Evolutionary conservation across 2,797 vertebrate species (phyloP), one percentile per base, ranked within the genome.

Genomic region (Philypnodon macrostomus): DNA sequence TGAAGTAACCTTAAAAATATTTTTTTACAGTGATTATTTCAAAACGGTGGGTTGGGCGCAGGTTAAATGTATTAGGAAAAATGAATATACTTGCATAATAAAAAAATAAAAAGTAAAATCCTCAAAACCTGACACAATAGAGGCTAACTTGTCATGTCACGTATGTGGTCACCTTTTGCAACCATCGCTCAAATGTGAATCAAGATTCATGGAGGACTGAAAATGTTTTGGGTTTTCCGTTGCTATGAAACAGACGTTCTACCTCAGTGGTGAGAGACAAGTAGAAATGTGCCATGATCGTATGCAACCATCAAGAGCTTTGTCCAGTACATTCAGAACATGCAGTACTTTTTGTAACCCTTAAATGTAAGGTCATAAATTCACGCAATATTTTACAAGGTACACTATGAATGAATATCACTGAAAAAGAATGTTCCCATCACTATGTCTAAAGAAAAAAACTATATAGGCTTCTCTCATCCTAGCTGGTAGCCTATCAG

Each of bases 231-330:
- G 11, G 14, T 30, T 35, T 29, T 36, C 16, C 12, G 11, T 39
- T 42, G 21, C 44, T 35, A 48, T 48, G 16, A 60, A 46, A 35
- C 16, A 13, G 14, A 9, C 26, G 23, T 47, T 17, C 24, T 65
- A 5, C 24, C 21, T n/a, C 11, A 23, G 18, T 17, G 21, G 18
- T 23, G 29, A 32, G 18, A n/a, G 45, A 47, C 21, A 35, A 19
- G 31, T 3, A 8, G 26, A 17, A 21, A 30, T 14, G 29, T 19
- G 44, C 44, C 44, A 32, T 30, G 15, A 30, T n/a, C 31, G 41
- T 30, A 31, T 5, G 15, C 9, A 44, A 30, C 27, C 32, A 2
- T 27, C 21, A 27, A 35, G 7, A 13, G n/a, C n/a, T 56, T 47
- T 16, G 13, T 42, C 46, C 4, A 35, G 32, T n/a, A 13, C 7